Conservation (phyloP, 1,140 invertebrate genomes). For the Stegodyphus mimosarum region DNA sequence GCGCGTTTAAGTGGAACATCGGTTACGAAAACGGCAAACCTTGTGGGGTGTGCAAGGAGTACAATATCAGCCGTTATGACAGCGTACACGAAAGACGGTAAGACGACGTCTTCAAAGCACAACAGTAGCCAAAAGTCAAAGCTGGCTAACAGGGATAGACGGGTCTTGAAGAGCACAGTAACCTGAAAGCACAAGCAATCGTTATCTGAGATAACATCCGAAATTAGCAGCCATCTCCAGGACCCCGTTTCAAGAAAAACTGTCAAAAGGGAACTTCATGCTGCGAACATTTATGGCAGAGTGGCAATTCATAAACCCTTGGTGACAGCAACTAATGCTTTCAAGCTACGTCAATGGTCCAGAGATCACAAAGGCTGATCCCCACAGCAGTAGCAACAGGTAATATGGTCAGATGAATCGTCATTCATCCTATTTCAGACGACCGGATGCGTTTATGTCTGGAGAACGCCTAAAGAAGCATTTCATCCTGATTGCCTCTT, state of each 20-base stretch:
- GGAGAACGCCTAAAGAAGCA: not conserved
- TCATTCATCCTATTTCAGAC: slow-evolving; percentile 16
- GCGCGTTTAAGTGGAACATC: not conserved
- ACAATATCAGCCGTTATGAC: not conserved
- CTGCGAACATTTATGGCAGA: slow-evolving; percentile 11
- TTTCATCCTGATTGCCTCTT: slow-evolving; percentile 3
- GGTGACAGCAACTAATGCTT: slow-evolving; percentile 20
- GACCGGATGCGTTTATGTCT: slow-evolving; percentile 17
- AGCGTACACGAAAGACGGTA: slow-evolving; percentile 14
- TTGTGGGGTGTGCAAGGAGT: not conserved
- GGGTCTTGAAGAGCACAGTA: not conserved
- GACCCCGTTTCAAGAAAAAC: not conserved
- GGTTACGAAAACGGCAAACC: slow-evolving; percentile 1
- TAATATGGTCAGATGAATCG: slow-evolving; percentile 8
- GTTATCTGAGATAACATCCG: slow-evolving; percentile 10
- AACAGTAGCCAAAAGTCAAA: slow-evolving; percentile 6
- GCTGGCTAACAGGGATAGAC: slow-evolving; percentile 1
- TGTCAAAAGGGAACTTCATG: slow-evolving; percentile 4
- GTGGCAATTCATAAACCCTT: slow-evolving; percentile 7
- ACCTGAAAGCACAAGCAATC: slow-evolving; percentile 4
- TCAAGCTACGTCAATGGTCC: slow-evolving; percentile 17
- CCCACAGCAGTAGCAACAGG: not conserved
- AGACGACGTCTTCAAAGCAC: not conserved
- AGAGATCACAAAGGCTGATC: not conserved
- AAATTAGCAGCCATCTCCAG: slow-evolving; percentile 11